Conservation (phyloP, 2,888 invertebrate species). For the Drosophila antonietae region DNA sequence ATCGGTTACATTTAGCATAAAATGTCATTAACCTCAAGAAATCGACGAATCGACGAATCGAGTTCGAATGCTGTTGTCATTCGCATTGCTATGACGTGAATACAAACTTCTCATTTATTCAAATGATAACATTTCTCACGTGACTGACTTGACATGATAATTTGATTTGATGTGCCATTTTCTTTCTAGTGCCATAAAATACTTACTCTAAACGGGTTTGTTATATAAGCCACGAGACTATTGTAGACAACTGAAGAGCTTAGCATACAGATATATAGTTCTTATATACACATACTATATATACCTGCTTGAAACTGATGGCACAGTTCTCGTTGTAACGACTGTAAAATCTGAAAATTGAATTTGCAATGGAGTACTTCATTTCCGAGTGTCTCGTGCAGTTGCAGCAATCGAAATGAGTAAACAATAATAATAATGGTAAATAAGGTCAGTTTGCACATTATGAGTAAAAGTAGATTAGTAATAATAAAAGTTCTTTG, state of each 20-base stretch:
- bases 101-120: constrained; percentile 34
- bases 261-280: background rate
- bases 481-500: constrained; percentile 24
- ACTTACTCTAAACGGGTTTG: constrained; percentile 7
- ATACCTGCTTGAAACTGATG: constrained; percentile 2
- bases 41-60: constrained; percentile 28
- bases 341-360: constrained; percentile 8
- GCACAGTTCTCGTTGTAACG: constrained; percentile 9
- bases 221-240: constrained; percentile 4
- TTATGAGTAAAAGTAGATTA: constrained; percentile 13
- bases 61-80: constrained; percentile 38
- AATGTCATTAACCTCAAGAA: constrained; percentile 72
- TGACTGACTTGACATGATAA: constrained; percentile 37
- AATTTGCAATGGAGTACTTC: constrained; percentile 26
- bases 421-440: constrained; percentile 20
- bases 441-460: constrained; percentile 37
- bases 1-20: constrained; percentile 25
- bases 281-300: background rate
- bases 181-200: constrained; percentile 15
- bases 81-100: constrained; percentile 38
- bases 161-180: constrained; percentile 34
- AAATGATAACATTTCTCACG: constrained; percentile 42
- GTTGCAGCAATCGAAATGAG: constrained; percentile 11
- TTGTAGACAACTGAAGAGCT: background rate
- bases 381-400: constrained; percentile 22